These are phyloP conservation scores for Cryptotis parvus DNA, from an alignment of 2,113 vertebrate species.

Conservation along the genomic window DNA sequence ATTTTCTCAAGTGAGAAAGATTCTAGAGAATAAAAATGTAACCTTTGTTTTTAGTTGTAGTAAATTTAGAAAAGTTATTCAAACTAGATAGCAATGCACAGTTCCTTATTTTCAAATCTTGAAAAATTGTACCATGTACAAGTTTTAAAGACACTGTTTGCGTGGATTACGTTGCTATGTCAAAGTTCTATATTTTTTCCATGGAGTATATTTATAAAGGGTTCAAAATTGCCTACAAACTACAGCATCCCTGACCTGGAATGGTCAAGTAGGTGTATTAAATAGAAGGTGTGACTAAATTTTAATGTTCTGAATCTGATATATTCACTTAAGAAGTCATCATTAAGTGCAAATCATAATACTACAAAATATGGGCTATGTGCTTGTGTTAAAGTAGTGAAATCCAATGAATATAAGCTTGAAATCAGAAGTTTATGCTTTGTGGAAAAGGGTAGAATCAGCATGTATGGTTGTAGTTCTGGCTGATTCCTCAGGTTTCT, in stretches of 20 bases:
- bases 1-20: slow-evolving; percentile 10
- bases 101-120: slow-evolving; percentile 15
- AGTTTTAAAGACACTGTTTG: neutral
- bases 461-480: neutral
- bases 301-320: neutral
- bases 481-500: neutral
- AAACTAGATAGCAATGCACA: neutral
- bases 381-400: neutral
- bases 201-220: neutral
- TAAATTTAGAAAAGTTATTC: slow-evolving; percentile 40
- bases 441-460: neutral
- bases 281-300: neutral
- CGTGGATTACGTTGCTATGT: neutral
- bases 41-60: slow-evolving; percentile 43
- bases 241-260: neutral
- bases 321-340: slow-evolving; percentile 17
- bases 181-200: neutral
- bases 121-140: neutral
- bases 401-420: neutral
- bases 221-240: neutral
- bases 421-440: neutral
- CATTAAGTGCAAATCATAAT: neutral
- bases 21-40: slow-evolving; percentile 25
- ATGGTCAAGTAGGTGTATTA: neutral
- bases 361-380: neutral